Conservation (phyloP, 2,888 invertebrate species). For the Eulithis testata region DNA sequence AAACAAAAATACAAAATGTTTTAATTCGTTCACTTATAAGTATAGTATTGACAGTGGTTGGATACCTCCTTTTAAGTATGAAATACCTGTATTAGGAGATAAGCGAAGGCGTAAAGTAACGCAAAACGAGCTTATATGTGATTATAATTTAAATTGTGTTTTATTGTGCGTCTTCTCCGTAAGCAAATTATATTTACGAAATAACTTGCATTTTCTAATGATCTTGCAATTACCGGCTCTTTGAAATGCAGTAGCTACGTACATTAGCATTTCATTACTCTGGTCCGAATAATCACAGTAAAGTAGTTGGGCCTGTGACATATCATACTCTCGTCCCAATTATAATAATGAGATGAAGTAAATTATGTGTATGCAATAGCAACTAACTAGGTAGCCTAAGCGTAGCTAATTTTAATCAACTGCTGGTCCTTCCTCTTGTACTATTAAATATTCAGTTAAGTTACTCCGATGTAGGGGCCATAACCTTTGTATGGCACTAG, state of each 20-base stretch:
- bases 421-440: slow-evolving; percentile 5
- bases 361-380: slow-evolving; percentile 30
- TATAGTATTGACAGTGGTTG: too few relatives aligned
- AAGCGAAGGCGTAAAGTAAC: neutral
- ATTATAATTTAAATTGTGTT: neutral
- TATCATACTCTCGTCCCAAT: slow-evolving; percentile 35
- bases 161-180: slow-evolving; percentile 5
- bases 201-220: slow-evolving; percentile 23
- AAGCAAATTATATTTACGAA: slow-evolving; percentile 11
- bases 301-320: slow-evolving; percentile 28
- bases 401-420: slow-evolving; percentile 21
- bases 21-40: too few relatives aligned
- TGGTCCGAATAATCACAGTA: slow-evolving; percentile 24
- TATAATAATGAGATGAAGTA: slow-evolving; percentile 26
- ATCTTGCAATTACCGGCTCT: slow-evolving; percentile 14
- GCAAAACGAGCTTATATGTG: neutral
- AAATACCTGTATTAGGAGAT: too few relatives aligned
- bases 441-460: slow-evolving; percentile 17
- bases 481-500: too few relatives aligned
- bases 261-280: slow-evolving; percentile 35
- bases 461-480: neutral
- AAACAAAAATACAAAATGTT: too few relatives aligned
- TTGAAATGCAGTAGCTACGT: slow-evolving; percentile 27
- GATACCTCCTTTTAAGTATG: too few relatives aligned
- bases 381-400: slow-evolving; percentile 14